These are phyloP conservation scores for Plecotus auritus DNA, from an alignment of 2,113 vertebrate genomes.

Conservation along the genomic window DNA sequence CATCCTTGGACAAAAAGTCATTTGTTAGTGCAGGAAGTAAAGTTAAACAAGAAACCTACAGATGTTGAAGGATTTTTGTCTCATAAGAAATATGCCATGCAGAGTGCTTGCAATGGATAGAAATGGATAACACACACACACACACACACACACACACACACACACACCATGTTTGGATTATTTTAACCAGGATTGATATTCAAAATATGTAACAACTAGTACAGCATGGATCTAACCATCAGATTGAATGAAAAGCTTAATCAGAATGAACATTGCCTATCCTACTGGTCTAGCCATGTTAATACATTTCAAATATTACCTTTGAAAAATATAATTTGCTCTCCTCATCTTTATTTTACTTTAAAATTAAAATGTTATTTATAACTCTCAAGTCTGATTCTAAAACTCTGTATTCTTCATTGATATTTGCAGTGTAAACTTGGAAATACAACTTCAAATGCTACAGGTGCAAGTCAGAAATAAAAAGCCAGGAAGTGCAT, in stretches of 20 bases:
- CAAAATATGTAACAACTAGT: background rate
- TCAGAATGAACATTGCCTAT: background rate
- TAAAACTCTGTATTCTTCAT: background rate
- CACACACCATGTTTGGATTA: background rate
- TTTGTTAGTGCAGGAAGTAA: slow-evolving; percentile 24
- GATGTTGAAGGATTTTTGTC: background rate
- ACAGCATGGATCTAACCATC: background rate
- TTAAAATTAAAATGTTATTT: slow-evolving; percentile 2
- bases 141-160: background rate
- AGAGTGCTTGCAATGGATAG: background rate
- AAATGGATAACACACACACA: background rate
- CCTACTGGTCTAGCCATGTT: background rate
- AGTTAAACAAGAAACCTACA: slow-evolving; percentile 33
- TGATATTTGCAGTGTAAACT: background rate
- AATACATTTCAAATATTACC: background rate
- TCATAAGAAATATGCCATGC: background rate
- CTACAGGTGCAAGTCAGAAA: background rate
- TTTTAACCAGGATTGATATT: background rate
- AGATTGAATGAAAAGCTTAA: background rate
- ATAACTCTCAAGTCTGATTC: background rate
- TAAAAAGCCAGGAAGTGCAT: background rate
- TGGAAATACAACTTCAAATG: background rate
- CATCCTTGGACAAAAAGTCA: slow-evolving; percentile 56
- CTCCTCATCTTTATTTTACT: background rate
- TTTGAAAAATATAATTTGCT: background rate